Evolutionary conservation across 2,888 invertebrate species (phyloP).

Genomic region (Lycocerus yunnanus): DNA sequence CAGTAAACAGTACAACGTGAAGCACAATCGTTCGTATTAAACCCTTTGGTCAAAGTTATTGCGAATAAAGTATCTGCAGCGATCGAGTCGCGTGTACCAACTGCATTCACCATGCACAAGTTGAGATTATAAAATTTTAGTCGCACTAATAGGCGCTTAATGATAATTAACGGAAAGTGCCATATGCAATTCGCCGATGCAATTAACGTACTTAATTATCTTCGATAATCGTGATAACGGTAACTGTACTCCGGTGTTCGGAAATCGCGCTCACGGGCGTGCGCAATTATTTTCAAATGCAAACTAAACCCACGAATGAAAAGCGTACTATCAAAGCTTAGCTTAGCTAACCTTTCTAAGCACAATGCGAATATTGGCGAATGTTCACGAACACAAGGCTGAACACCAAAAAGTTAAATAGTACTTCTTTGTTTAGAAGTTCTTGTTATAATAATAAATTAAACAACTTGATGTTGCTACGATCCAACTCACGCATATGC

Average conservation of each 20-base stretch:
- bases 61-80: too few species aligned
- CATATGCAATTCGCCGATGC: conserved; percentile 20
- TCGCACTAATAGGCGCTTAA: background rate
- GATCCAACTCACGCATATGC: conserved; percentile 24
- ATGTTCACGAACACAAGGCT: conserved; percentile 49
- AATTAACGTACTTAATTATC: conserved; percentile 25
- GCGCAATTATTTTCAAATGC: conserved; percentile 28
- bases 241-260: conserved; percentile 27
- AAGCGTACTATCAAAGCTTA: conserved; percentile 42
- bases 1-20: background rate
- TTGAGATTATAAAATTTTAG: background rate
- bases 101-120: background rate
- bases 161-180: background rate
- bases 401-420: conserved; percentile 36
- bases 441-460: conserved; percentile 19
- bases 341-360: conserved; percentile 52
- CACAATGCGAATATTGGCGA: conserved; percentile 44
- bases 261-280: conserved; percentile 38
- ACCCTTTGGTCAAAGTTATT: background rate
- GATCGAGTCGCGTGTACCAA: background rate
- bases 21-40: too few species aligned
- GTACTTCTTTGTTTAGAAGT: conserved; percentile 45
- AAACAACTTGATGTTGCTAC: conserved; percentile 41
- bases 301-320: conserved; percentile 35
- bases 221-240: conserved; percentile 29